Percentiles rank a stretch among this genome's conserved stretches.
Conservation (phyloP, 2,888 invertebrate species). For the Trichopoda pennipes region DNA sequence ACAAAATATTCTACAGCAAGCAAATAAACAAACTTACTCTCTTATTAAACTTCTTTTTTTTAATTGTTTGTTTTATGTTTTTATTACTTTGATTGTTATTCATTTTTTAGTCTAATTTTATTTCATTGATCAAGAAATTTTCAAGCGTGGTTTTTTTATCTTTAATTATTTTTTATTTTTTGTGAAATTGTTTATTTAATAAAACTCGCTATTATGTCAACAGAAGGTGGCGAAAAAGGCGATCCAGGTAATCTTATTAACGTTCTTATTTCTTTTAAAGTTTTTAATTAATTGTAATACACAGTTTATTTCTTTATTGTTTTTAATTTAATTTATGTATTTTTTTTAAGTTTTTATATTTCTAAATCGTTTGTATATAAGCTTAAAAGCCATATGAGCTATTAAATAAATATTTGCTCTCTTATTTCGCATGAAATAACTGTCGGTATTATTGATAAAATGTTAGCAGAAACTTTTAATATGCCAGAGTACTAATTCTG, state of each 20-base stretch:
- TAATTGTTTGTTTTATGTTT: not conserved
- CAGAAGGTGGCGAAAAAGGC: conserved; percentile 73
- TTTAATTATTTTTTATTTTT: conserved; percentile 63
- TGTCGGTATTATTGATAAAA: too few species aligned
- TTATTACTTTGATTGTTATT: too few species aligned
- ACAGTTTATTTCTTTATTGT: conserved; percentile 18
- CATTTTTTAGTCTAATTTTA: conserved; percentile 29
- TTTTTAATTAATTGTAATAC: conserved; percentile 29
- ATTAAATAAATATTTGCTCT: too few species aligned
- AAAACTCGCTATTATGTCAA: conserved; percentile 66
- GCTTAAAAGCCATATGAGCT: conserved; percentile 32
- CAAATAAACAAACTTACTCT: not conserved
- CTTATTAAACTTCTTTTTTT: not conserved
- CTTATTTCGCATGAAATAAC: too few species aligned
- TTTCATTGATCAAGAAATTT: conserved; percentile 23
- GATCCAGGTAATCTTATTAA: conserved; percentile 72
- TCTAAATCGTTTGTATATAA: conserved; percentile 18
- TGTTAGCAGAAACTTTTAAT: too few species aligned
- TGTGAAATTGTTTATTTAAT: conserved; percentile 67
- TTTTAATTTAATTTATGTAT: conserved; percentile 28
- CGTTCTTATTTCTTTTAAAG: conserved; percentile 44
- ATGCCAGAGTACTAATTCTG: too few species aligned
- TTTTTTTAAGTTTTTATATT: conserved; percentile 16
- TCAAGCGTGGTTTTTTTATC: conserved; percentile 55
- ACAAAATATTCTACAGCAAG: not conserved